These are phyloP conservation scores for Alethe diademata DNA, from an alignment of 2,113 vertebrate genomes.

Conservation along the genomic window DNA sequence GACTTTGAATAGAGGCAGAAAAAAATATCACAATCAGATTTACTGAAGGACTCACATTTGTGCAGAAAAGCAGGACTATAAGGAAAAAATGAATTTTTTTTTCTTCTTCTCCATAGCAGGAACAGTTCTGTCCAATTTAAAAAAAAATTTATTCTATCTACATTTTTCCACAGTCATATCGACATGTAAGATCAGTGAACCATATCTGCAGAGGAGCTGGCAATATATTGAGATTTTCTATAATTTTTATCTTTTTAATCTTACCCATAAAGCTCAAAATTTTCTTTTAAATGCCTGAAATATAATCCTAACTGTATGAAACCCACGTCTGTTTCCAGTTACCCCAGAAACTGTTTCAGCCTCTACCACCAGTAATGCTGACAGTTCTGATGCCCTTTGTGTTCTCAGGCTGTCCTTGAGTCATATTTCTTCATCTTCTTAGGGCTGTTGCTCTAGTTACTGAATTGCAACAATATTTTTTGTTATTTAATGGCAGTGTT, in stretches of 20 bases:
- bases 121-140: neutral
- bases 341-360: neutral
- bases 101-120: neutral
- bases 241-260: neutral
- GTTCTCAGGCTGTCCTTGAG: neutral
- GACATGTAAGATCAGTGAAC: neutral
- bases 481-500: neutral
- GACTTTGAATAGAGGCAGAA: conserved; percentile 7
- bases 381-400: neutral
- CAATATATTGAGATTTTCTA: neutral
- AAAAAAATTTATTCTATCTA: neutral
- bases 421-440: neutral
- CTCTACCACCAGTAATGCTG: neutral
- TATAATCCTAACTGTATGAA: neutral
- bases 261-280: neutral
- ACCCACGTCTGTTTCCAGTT: neutral
- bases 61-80: neutral
- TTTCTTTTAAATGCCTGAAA: neutral
- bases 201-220: neutral
- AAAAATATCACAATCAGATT: neutral
- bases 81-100: neutral
- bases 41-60: neutral
- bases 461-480: neutral
- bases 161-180: neutral
- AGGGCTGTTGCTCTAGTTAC: neutral